Evolutionary conservation across 1,140 invertebrate species (phyloP), one percentile per base, ranked within the genome.

Genomic region (Aporrectodea caliginosa): DNA sequence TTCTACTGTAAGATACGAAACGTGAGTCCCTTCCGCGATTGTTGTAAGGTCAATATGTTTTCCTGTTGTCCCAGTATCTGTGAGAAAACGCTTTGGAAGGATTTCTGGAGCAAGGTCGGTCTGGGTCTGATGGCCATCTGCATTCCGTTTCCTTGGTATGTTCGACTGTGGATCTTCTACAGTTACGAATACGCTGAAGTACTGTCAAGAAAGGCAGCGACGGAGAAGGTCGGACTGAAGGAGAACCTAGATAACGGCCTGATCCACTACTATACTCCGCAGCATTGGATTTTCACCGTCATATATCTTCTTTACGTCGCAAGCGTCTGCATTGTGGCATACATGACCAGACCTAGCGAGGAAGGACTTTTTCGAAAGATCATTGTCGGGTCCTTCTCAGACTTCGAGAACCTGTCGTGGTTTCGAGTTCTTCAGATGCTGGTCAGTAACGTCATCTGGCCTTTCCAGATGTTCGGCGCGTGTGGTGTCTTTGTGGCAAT

Each of bases 181-280:
- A 79, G 79, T 22, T 87, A 83, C 74, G 87, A 88, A 81, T 43
- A 83, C 32, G 82, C 82, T 16, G 86, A 87, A 77, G 80, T 87
- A 22, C 31, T 31, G 0, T 16, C 35, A 30, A 78, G 87, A n/a
- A 79, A 82, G 32, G n/a, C 69, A 0, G 75, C 84, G 14, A 78
- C 84, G 27, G 27, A 75, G 0, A 69, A 75, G 1, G 70, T 85
- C 1, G 81, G 82, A 1, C 80, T 87, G 30, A 68, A 74, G 1
- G 75, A 83, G 58, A 34, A 32, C 6, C 85, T 85, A 77, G 81
- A 83, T 69, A 83, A 82, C 58, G 87, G 84, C 74, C 77, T 87
- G 35, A 83, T 87, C 33, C 87, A 87, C 79, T 86, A 86, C 78
- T 82, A 86, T 22, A 81, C 84, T 0, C 87, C 87, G 2, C 84